phyloP scores from a whole-genome alignment of 2,113 vertebrate genomes.

The Sialia sialis region DNA sequence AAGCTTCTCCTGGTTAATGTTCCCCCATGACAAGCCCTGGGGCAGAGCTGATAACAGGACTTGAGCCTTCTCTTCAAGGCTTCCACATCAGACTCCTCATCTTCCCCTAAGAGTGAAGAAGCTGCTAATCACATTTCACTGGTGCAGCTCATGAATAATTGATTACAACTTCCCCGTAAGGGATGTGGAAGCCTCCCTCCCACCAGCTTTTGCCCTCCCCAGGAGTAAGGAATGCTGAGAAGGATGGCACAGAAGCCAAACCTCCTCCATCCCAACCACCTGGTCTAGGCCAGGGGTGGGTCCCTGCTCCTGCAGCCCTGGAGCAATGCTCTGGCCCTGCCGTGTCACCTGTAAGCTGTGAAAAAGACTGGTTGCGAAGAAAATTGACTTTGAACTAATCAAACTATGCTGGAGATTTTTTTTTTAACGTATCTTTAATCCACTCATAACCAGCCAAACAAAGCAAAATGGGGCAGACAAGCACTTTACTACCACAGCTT shows the following conservation, averaged over 20 bases:
- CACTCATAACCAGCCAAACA: constrained; percentile 99
- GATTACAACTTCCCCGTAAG: background rate
- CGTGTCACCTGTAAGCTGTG: constrained; percentile 86
- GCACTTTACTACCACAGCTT: constrained; percentile 98
- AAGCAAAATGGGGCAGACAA: constrained; percentile 96
- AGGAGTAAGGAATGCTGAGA: background rate
- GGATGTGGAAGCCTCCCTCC: background rate
- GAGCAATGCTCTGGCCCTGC: background rate
- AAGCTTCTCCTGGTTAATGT: background rate
- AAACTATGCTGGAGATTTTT: constrained; percentile 89
- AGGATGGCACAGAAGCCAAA: background rate
- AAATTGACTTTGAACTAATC: constrained; percentile 95
- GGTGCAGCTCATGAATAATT: background rate
- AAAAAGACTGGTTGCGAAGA: constrained; percentile 97
- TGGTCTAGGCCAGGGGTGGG: background rate
- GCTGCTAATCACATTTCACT: background rate
- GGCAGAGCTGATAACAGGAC: background rate
- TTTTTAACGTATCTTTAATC: constrained; percentile 87
- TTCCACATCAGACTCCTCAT: background rate
- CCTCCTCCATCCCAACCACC: background rate
- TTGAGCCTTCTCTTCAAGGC: background rate
- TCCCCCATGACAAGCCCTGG: background rate
- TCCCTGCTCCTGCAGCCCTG: background rate
- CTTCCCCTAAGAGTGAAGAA: background rate
- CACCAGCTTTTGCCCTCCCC: background rate